Evolutionary conservation across 2,797 vertebrate genomes (phyloP).

Genomic region (Lutjanus campechanus): DNA sequence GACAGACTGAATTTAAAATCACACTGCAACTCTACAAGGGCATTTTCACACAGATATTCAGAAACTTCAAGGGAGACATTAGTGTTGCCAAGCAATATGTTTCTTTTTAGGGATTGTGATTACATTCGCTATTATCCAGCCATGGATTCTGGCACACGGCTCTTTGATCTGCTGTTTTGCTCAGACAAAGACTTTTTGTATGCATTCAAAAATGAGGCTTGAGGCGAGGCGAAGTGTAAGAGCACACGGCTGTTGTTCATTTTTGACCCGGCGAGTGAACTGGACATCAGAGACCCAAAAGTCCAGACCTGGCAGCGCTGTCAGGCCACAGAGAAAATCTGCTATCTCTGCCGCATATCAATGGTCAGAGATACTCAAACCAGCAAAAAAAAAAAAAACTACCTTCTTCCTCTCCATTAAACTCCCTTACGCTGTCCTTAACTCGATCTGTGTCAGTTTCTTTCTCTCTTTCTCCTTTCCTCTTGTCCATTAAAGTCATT

Average conservation of each 20-base stretch:
- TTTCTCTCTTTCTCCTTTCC: background rate
- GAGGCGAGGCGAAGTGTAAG: background rate
- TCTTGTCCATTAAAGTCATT: conserved; percentile 57
- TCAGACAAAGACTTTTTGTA: conserved; percentile 42
- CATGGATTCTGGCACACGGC: conserved; percentile 30
- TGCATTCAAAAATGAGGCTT: conserved; percentile 21
- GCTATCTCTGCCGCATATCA: conserved; percentile 18
- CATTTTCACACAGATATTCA: conserved; percentile 42
- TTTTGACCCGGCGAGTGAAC: conserved; percentile 57
- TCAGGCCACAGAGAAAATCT: conserved; percentile 18
- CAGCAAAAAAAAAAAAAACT: background rate
- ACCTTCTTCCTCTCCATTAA: conserved; percentile 32
- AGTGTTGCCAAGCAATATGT: conserved; percentile 45
- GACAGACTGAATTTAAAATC: conserved; percentile 28
- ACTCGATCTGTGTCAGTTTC: conserved; percentile 40
- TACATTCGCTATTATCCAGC: conserved; percentile 44
- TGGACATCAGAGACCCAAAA: conserved; percentile 26
- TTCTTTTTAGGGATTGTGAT: conserved; percentile 40
- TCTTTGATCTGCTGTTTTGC: conserved; percentile 51
- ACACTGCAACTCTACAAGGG: conserved; percentile 2
- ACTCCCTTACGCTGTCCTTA: conserved; percentile 16
- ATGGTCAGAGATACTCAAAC: background rate
- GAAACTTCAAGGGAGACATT: conserved; percentile 52
- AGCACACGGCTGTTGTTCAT: conserved; percentile 24
- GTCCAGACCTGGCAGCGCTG: conserved; percentile 23